Base-by-base conservation (phyloP, 2,888 invertebrate genomes). In the Drosophila fulvimacula region DNA sequence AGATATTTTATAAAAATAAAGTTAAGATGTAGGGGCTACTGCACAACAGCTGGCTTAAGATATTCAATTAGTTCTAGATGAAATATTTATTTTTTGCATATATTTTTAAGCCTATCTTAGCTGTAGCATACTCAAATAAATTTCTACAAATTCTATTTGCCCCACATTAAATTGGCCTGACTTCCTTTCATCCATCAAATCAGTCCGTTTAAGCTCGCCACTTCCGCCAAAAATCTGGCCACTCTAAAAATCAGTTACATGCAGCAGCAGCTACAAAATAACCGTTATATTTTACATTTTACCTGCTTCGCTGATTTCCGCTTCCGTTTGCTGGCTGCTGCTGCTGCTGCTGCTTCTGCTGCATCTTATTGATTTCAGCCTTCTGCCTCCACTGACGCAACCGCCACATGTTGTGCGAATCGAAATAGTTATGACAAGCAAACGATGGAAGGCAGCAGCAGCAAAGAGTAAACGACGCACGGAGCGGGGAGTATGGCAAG, bases 341-440 rank as follows among this genome's bases (percentile, higher is more conserved):
- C 30, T 30, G 36, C 42, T 48, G 39, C 10, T 24, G 24, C 24
- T 24, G 24, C 24, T 24, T 32, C 41, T 46, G 39, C 41, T 52
- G 65, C 64, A 36, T 73, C 73, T 77, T 77, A 73, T 77, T 77
- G 77, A 77, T 77, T 77, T 63, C 68, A 58, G 42, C 21, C 49
- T 13, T n/a, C 17, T 24, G 49, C 42, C 32, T 42, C 42, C 13
- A 34, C 44, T 5, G 63, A 48, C 1, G 17, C 34, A 19, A 17
- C 36, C n/a, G 38, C 62, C 85, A 82, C 85, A 82, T 85, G 82
- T 84, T 84, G 71, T 76, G 71, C 71, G 76, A 74, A 76, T 82
- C 67, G 73, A 82, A 82, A 82, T 86, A 86, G 86, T 86, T 83
- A 83, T 85, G 76, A 79, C 76, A 81, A 51, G 78, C 57, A 38